Evolutionary conservation across 2,797 vertebrate genomes (phyloP), one percentile per base, ranked within the genome.

Genomic region (Streptopelia turtur): DNA sequence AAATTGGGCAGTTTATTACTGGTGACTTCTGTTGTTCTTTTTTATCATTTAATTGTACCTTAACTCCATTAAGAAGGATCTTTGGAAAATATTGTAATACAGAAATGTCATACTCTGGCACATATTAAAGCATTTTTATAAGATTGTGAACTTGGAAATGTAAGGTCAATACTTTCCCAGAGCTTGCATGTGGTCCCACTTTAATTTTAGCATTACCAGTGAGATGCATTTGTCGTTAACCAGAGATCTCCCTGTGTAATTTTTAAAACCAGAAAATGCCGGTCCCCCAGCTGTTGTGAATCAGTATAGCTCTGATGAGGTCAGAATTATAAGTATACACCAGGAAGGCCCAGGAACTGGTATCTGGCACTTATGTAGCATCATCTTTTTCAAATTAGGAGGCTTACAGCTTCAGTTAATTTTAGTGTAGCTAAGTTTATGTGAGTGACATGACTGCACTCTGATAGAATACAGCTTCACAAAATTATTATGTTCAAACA

Each of bases 171-270:
- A 80, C 75, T 96, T 93, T 76, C 84, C 91, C 91, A 91, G 83
- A 94, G 80, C 76, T 96, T 68, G 1, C 69, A 92, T 74, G 83
- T 87, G 81, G 82, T 93, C 96, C 60, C 94, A 92, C 79, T 95
- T 96, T 92, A 97, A 97, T 96, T 97, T 96, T 94, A 90, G 45
- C 61, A 64, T 18, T 23, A 83, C 31, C 63, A 68, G 83, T 78
- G 78, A 93, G 71, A 76, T 39, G 35, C 68, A 94, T 56, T 93
- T 96, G 66, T 83, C 1, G 13, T 95, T 95, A 93, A 93, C 31
- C 55, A 85, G 89, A 92, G 35, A 78, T 47, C 27, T 91, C 68
- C 83, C 80, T 45, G 33, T 85, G 83, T 95, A 90, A 84, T 76
- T 92, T 66, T 83, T 56, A 64, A 77, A 90, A 50, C 25, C 57